Percentiles rank a stretch among this genome's conserved stretches.
These are phyloP conservation scores for Tenualosa ilisha DNA, from an alignment of 2,797 vertebrate species.

Conservation along the genomic window DNA sequence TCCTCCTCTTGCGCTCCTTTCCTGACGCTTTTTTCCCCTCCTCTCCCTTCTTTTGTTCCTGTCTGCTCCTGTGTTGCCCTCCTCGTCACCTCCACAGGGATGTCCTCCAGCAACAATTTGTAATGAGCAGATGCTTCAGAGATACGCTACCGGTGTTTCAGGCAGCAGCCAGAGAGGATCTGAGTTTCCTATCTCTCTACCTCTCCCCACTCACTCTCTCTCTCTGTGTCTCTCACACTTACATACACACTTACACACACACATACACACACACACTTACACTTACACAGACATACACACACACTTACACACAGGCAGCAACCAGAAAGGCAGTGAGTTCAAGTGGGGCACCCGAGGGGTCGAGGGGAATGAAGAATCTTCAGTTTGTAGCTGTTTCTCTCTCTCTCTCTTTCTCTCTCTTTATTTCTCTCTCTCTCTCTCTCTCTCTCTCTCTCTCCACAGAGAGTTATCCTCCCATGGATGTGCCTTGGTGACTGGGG, in stretches of 20 bases:
- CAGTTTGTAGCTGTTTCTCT: not conserved
- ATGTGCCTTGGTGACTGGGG: not conserved
- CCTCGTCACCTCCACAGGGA: slow-evolving; percentile 33
- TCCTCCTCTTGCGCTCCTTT: not conserved
- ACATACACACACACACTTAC: too few species aligned
- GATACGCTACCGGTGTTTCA: slow-evolving; percentile 30
- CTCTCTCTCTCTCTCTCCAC: not conserved
- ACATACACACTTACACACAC: too few species aligned
- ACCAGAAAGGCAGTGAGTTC: not conserved
- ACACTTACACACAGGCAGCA: not conserved
- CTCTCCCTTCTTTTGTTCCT: not conserved
- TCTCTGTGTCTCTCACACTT: too few species aligned
- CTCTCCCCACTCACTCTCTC: not conserved
- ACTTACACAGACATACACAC: too few species aligned
- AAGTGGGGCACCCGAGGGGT: not conserved
- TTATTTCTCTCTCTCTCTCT: not conserved
- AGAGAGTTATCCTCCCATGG: not conserved
- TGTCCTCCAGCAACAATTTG: slow-evolving; percentile 62
- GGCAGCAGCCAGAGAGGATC: not conserved
- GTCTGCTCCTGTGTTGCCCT: not conserved
- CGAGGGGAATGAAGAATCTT: not conserved
- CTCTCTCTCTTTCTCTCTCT: not conserved
- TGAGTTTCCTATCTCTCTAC: not conserved
- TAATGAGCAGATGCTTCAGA: slow-evolving; percentile 64
- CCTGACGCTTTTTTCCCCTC: slow-evolving; percentile 37